Percentiles rank a stretch among this genome's conserved stretches.
Evolutionary conservation across 2,888 invertebrate species (phyloP).

Genomic region (Spodoptera exigua): DNA sequence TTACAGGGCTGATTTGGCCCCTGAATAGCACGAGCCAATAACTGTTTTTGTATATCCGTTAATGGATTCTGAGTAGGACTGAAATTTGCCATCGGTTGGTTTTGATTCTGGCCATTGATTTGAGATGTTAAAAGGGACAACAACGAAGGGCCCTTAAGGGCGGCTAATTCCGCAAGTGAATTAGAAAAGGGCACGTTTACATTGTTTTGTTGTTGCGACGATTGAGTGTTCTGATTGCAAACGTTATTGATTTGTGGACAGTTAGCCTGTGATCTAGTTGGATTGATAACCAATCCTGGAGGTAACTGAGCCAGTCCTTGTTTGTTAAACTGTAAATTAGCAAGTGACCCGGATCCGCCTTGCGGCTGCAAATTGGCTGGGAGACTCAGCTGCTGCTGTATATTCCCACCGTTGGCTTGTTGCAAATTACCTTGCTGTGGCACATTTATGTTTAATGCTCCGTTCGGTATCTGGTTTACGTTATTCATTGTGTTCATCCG

Average conservation of each 20-base stretch:
- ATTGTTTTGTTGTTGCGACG: slow-evolving; percentile 36
- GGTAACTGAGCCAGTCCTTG: slow-evolving; percentile 39
- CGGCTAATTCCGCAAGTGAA: slow-evolving; percentile 48
- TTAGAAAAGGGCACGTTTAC: slow-evolving; percentile 21
- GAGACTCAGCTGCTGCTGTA: slow-evolving; percentile 60
- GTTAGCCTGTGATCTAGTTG: slow-evolving; percentile 11
- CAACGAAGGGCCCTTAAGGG: slow-evolving; percentile 46
- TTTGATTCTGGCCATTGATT: slow-evolving; percentile 41
- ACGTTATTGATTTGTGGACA: slow-evolving; percentile 29
- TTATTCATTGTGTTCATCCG: slow-evolving; percentile 43
- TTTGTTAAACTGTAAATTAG: slow-evolving; percentile 46
- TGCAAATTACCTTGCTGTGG: slow-evolving; percentile 48
- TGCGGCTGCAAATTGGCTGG: slow-evolving; percentile 49
- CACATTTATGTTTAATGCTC: slow-evolving; percentile 48
- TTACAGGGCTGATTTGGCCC: slow-evolving; percentile 39
- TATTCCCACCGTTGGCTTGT: slow-evolving; percentile 42
- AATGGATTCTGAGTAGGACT: slow-evolving; percentile 47
- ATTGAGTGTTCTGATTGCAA: slow-evolving; percentile 28
- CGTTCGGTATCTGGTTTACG: slow-evolving; percentile 50
- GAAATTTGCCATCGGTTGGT: slow-evolving; percentile 40
- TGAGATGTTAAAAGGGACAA: slow-evolving; percentile 50
- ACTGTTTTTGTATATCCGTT: slow-evolving; percentile 55
- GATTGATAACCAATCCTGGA: slow-evolving; percentile 25
- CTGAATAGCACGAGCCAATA: slow-evolving; percentile 46
- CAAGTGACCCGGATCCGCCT: slow-evolving; percentile 17